Conservation (phyloP, 2,888 invertebrate genomes). For the Troides oblongomaculatus region DNA sequence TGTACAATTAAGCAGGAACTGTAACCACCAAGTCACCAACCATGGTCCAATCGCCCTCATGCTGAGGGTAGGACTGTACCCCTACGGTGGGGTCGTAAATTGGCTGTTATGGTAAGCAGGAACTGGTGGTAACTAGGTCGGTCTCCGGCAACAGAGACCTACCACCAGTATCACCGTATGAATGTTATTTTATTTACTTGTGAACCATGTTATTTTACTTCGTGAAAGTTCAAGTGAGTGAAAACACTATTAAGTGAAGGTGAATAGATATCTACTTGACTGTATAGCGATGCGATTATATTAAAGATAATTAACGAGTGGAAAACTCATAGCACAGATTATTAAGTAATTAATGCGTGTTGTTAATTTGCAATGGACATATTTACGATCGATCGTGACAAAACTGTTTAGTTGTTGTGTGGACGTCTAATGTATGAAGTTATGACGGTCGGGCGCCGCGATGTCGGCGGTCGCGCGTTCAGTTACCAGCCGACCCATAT, state of each 20-base stretch:
- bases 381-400: conserved; percentile 13
- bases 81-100: too few relatives aligned
- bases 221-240: neutral
- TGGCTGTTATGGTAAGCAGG: too few relatives aligned
- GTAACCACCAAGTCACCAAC: too few relatives aligned
- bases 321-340: conserved; percentile 19
- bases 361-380: conserved; percentile 5
- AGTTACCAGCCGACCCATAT: conserved; percentile 53
- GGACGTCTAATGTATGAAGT: conserved; percentile 2
- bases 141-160: too few relatives aligned
- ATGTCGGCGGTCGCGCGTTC: conserved; percentile 37
- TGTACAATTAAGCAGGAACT: too few relatives aligned
- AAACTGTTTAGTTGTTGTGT: neutral
- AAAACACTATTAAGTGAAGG: too few relatives aligned
- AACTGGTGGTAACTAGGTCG: too few relatives aligned
- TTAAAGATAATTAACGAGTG: neutral
- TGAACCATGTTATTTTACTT: neutral
- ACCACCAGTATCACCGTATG: too few relatives aligned
- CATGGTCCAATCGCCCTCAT: too few relatives aligned
- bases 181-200: too few relatives aligned
- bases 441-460: conserved; percentile 22
- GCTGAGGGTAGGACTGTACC: too few relatives aligned
- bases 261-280: too few relatives aligned
- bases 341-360: neutral
- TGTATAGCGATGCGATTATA: neutral